A percentile compares a stretch with the other conserved stretches of the same genome.
phyloP scores from a whole-genome alignment of 1,140 invertebrate species.

The Mycetomoellerius zeteki region DNA sequence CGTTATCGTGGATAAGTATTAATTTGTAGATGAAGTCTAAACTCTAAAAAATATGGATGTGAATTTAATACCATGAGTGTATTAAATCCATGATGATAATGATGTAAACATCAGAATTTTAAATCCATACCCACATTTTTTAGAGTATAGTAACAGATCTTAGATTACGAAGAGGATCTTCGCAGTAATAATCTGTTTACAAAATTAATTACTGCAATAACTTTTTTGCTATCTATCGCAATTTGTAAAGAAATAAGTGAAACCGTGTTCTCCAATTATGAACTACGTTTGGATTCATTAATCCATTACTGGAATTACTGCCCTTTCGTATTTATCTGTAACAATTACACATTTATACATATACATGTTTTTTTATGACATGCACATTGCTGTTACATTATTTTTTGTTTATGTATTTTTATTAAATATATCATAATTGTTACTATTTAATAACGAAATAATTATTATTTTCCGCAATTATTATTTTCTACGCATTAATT shows the following conservation, averaged over 20 bases:
- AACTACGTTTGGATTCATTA: conserved; percentile 70
- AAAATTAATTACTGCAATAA: neutral
- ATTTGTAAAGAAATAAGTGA: conserved; percentile 43
- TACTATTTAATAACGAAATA: conserved; percentile 3
- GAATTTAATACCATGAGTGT: too few species aligned
- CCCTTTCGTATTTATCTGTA: conserved; percentile 41
- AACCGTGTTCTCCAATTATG: conserved; percentile 70
- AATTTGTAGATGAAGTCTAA: neutral
- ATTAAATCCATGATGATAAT: too few species aligned
- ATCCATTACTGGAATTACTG: conserved; percentile 58
- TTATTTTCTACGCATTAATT: conserved; percentile 4
- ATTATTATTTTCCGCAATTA: too few species aligned
- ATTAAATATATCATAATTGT: neutral
- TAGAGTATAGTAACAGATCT: conserved; percentile 12
- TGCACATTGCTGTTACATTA: neutral
- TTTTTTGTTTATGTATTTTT: neutral
- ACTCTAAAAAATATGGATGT: too few species aligned
- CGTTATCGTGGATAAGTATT: conserved; percentile 33
- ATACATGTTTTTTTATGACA: too few species aligned
- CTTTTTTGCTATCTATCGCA: neutral
- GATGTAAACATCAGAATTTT: too few species aligned
- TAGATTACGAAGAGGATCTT: neutral
- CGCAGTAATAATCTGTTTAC: neutral
- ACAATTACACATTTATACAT: too few species aligned
- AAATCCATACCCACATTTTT: too few species aligned